These are phyloP conservation scores for Nudaria mundana DNA, from an alignment of 2,888 invertebrate species.

Conservation along the genomic window DNA sequence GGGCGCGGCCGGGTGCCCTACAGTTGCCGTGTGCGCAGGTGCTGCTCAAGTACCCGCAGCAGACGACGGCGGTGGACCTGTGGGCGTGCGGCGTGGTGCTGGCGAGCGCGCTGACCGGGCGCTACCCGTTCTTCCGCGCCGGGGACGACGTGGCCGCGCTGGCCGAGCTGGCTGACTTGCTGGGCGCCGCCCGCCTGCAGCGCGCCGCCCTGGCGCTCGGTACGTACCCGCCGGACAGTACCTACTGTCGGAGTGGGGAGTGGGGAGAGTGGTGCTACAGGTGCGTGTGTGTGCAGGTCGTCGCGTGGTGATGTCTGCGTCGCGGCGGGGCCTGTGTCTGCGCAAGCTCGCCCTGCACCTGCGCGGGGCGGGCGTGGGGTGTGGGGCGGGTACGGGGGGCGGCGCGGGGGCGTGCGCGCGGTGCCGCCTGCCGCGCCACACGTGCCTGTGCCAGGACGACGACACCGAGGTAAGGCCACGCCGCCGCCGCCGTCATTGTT, in stretches of 20 bases:
- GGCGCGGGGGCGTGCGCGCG: slow-evolving; percentile 17
- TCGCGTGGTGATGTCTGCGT: slow-evolving; percentile 29
- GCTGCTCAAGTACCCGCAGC: slow-evolving; percentile 87
- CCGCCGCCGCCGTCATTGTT: too few relatives aligned
- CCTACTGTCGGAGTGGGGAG: neutral
- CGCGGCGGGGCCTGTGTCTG: slow-evolving; percentile 55
- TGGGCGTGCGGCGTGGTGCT: slow-evolving; percentile 95
- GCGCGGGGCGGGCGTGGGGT: slow-evolving; percentile 25
- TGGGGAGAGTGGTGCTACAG: neutral
- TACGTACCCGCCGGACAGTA: slow-evolving; percentile 39
- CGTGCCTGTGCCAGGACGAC: slow-evolving; percentile 53
- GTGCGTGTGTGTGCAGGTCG: neutral
- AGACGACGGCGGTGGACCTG: slow-evolving; percentile 92
- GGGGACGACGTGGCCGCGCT: slow-evolving; percentile 86
- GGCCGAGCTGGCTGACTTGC: slow-evolving; percentile 90
- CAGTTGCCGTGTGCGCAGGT: slow-evolving; percentile 60
- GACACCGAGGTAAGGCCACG: slow-evolving; percentile 32
- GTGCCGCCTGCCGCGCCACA: slow-evolving; percentile 13
- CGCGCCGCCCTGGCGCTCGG: slow-evolving; percentile 85
- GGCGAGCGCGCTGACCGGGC: slow-evolving; percentile 84
- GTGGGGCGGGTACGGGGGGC: slow-evolving; percentile 15
- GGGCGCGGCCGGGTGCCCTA: too few relatives aligned
- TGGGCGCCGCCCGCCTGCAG: slow-evolving; percentile 86
- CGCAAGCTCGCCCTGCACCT: slow-evolving; percentile 52
- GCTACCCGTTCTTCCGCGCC: slow-evolving; percentile 93